Base-by-base conservation (phyloP, 1,140 invertebrate species). In the Vanessa tameamea region DNA sequence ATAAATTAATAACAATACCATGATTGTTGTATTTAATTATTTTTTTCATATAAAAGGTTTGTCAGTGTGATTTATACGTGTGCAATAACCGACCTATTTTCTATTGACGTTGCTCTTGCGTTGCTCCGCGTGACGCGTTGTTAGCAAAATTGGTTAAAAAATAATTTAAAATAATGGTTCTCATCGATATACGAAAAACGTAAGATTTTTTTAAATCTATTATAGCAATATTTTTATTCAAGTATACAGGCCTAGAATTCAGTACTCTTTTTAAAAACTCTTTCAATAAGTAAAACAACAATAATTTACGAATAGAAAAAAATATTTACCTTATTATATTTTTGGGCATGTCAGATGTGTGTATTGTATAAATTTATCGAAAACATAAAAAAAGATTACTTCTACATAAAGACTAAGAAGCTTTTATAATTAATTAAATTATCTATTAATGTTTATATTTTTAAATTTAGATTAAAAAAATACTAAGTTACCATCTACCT, bases 81-180 rank as follows among this genome's bases (percentile, higher is more conserved):
- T 76, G 67, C 12, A 53, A 37, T 61, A 64, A 75, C 78, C 86
- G 87, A 87, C 85, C 84, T 91, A 89, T 87, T 87, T 89, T 86
- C 82, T 85, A 86, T 83, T 89, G 89, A 91, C 89, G 89, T 90
- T 82, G 78, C 78, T 80, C 68, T 80, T 75, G 72, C 76, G 75
- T 77, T 77, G 87, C 82, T 86, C 83, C 83, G 87, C 84, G 87
- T 91, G 89, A 91, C 87, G 89, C 88, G 88, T 90, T 90, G 87
- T 84, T 90, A 85, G 72, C 77, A 70, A 82, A 80, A 72, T 72
- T 81, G 57, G 57, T 61, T 61, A 61, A 31, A 55, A 61, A 73
- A 43, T 43, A 43, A 76, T 66, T 65, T 71, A 76, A 64, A 72
- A 72, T 73, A 71, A 71, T 23, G 31, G 50, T 20, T 11, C 8